Evolutionary conservation across 2,888 invertebrate species (phyloP), one percentile per base, ranked within the genome.

Genomic region (Erannis defoliaria): DNA sequence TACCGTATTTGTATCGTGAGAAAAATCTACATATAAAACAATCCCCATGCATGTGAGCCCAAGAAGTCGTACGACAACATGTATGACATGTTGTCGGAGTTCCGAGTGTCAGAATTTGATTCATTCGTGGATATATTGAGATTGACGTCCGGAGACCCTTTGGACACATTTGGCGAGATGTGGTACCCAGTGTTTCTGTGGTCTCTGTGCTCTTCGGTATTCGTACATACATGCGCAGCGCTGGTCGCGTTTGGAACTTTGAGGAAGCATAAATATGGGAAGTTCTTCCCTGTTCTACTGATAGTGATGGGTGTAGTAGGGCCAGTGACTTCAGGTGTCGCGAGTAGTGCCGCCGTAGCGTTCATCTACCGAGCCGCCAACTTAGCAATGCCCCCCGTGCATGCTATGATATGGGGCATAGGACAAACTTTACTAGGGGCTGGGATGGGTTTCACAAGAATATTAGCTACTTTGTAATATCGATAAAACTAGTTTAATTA

Each of bases 121-220:
- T 94, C 95, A 61, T 94, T 96, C 75, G 94, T 94, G 72, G 94
- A 95, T 92, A 95, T 96, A 80, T 93, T 96, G 76, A 95, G 94
- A 72, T 88, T 96, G 71, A 94, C 95, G 67, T 94, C 95, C 64
- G 94, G 94, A 70, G 94, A 94, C 77, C 94, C 94, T 59, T 91
- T 96, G 72, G 94, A 95, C 84, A 95, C 95, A 64, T 95, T 97
- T 94, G 93, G 96, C 93, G 98, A 98, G 90, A 99, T 99, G 97
- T 99, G 98, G 98, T 98, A 98, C 88, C 97, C 98, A 83, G 96
- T 99, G 84, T 99, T 99, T 92, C 94, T 99, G 78, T 99, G 98
- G 98, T 97, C 98, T 63, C 93, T 99, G 80, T 97, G 98, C 86
- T 98, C 98, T 12, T 99, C 98, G 51, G 95, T 98, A 79, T 96